phyloP scores from a whole-genome alignment of 1,140 invertebrate genomes.

The Papilio helenus region DNA sequence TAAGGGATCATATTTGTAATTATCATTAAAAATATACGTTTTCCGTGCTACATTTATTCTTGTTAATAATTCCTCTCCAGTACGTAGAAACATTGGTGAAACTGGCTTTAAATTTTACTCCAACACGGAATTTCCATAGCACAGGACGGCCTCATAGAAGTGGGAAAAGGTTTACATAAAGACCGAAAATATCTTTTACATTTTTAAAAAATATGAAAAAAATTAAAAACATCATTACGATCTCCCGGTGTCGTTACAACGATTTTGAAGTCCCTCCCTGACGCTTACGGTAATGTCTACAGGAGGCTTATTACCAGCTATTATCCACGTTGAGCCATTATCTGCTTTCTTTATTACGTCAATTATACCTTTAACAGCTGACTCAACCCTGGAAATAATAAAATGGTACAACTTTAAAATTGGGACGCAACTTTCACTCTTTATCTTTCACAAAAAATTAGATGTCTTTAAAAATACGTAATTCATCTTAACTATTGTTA shows the following conservation, averaged over 20 bases:
- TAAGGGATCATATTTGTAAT: too few species aligned
- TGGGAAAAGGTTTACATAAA: neutral
- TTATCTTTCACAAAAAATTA: neutral
- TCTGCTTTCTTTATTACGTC: conserved; percentile 43
- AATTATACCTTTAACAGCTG: conserved; percentile 39
- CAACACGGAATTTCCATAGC: too few species aligned
- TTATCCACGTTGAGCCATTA: conserved; percentile 69
- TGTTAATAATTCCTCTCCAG: too few species aligned
- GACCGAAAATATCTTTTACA: neutral
- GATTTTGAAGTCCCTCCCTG: conserved; percentile 52
- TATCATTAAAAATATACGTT: neutral
- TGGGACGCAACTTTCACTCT: neutral
- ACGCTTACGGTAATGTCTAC: conserved; percentile 62
- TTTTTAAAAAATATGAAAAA: neutral
- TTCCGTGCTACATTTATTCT: too few species aligned
- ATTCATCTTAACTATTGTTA: too few species aligned
- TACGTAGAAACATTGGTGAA: too few species aligned
- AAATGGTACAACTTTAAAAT: conserved; percentile 14
- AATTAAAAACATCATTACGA: conserved; percentile 1
- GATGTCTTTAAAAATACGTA: too few species aligned
- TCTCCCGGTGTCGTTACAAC: conserved; percentile 42
- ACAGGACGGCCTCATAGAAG: neutral
- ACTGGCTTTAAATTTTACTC: too few species aligned
- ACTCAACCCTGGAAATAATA: conserved; percentile 35
- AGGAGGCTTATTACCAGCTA: conserved; percentile 65